A percentile compares a stretch with the other conserved stretches of the same genome.
Evolutionary conservation across 2,797 vertebrate species (phyloP).

Genomic region (Toxotes lorentzi): DNA sequence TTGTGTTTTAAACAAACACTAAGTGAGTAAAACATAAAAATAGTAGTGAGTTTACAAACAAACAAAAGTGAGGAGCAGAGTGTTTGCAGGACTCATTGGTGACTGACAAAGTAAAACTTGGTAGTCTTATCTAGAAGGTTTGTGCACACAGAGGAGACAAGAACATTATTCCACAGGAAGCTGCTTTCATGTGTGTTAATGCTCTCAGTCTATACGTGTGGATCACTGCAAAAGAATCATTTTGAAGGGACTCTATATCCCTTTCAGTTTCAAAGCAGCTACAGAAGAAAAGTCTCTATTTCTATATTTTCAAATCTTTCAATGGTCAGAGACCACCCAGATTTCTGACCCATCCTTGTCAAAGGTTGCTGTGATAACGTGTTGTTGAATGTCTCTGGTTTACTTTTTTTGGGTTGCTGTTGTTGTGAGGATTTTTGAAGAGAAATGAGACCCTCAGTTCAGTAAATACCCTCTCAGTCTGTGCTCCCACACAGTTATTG

Average conservation of each 20-base stretch:
- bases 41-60: constrained; percentile 9
- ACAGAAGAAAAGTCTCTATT: background rate
- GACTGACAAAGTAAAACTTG: background rate
- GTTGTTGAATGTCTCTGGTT: background rate
- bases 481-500: constrained; percentile 24
- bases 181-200: background rate
- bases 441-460: constrained; percentile 37
- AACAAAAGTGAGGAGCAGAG: background rate
- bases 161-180: background rate
- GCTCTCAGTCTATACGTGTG: background rate
- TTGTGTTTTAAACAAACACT: constrained; percentile 3
- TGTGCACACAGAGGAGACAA: background rate
- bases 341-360: background rate
- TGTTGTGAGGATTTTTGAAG: constrained; percentile 26
- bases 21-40: background rate
- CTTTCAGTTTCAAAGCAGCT: background rate
- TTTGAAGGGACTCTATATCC: background rate
- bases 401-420: constrained; percentile 15
- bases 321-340: background rate
- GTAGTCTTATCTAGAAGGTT: background rate
- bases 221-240: background rate
- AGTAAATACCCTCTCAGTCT: constrained; percentile 39
- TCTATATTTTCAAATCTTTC: background rate
- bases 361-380: constrained; percentile 3
- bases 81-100: background rate